phyloP scores from a whole-genome alignment of 2,888 invertebrate genomes.

The Trisateles emortualis region DNA sequence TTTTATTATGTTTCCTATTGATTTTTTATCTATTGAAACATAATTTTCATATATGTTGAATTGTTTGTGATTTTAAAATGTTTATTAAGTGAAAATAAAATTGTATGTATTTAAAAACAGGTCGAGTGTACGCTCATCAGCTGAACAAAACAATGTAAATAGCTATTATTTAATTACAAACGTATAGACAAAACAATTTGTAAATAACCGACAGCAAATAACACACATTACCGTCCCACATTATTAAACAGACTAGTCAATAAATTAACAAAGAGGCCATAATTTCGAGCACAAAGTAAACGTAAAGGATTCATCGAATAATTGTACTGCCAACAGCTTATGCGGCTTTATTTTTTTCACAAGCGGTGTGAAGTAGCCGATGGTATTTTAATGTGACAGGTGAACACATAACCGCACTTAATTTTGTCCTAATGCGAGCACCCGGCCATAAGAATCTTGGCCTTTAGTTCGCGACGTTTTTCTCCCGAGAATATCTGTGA shows the following conservation, averaged over 20 bases:
- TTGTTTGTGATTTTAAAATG: too few relatives aligned
- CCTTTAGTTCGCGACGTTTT: conserved; percentile 71
- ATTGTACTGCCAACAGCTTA: conserved; percentile 74
- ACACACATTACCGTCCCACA: conserved; percentile 18
- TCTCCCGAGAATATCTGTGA: conserved; percentile 75
- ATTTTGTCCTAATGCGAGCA: conserved; percentile 84
- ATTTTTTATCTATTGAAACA: too few relatives aligned
- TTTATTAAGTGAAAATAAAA: too few relatives aligned
- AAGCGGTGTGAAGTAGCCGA: conserved; percentile 72
- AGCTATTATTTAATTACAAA: background rate
- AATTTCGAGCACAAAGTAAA: conserved; percentile 62
- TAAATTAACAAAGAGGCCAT: conserved; percentile 58
- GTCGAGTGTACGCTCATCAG: background rate
- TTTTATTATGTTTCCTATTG: too few relatives aligned
- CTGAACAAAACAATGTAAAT: background rate
- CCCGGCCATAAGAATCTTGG: conserved; percentile 70
- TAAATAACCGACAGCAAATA: conserved; percentile 20
- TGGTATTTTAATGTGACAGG: conserved; percentile 84
- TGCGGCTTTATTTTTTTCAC: conserved; percentile 69
- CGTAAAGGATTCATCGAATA: conserved; percentile 72
- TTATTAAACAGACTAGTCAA: conserved; percentile 38
- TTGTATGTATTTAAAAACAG: too few relatives aligned
- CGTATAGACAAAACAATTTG: conserved; percentile 5
- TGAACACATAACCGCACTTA: conserved; percentile 85
- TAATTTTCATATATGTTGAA: too few relatives aligned